Conservation (phyloP, 2,888 invertebrate species). For the Spisula solida region DNA sequence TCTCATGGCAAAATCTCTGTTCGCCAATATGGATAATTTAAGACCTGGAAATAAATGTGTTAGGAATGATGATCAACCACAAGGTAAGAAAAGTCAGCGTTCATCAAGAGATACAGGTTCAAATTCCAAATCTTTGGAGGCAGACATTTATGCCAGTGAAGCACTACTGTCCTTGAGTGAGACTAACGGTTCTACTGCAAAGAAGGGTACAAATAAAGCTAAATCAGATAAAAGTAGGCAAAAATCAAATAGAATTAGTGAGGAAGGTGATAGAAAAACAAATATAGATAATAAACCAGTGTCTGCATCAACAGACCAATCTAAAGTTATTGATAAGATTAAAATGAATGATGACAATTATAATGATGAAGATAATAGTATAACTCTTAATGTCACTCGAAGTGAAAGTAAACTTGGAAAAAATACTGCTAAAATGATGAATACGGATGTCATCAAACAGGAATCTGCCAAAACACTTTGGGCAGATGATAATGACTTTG, state of each 20-base stretch:
- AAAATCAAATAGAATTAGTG: not conserved
- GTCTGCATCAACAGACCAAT: not conserved
- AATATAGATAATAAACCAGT: not conserved
- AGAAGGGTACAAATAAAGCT: not conserved
- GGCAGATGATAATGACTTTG: not conserved
- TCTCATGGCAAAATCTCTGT: slow-evolving; percentile 13
- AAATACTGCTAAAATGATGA: not conserved
- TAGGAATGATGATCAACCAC: not conserved
- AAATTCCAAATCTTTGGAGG: not conserved
- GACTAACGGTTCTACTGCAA: slow-evolving; percentile 1
- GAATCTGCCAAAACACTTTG: not conserved
- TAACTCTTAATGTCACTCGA: not conserved
- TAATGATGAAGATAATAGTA: not conserved
- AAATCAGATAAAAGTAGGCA: not conserved
- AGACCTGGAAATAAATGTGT: not conserved
- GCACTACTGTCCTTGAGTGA: slow-evolving; percentile 49
- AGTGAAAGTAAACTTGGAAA: not conserved
- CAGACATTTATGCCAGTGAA: slow-evolving; percentile 54
- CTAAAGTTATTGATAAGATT: not conserved
- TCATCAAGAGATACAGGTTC: not conserved
- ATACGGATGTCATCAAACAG: not conserved
- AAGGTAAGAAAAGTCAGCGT: not conserved
- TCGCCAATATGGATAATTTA: not conserved
- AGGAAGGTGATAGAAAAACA: not conserved
- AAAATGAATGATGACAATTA: not conserved